Conservation (phyloP, 2,113 vertebrate species). For the Trogon surrucura region DNA sequence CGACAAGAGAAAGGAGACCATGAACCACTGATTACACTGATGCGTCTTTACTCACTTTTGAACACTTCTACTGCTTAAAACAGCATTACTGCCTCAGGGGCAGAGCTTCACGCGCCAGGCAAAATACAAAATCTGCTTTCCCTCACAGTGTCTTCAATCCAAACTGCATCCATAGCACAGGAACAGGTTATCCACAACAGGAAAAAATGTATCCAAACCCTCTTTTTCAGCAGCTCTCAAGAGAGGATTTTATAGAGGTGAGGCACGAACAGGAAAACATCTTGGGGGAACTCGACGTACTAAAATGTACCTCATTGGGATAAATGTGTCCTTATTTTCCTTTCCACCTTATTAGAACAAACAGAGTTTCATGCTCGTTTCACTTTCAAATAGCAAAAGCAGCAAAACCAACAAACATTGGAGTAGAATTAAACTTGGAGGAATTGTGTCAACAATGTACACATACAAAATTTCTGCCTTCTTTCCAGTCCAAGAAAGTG, state of each 20-base stretch:
- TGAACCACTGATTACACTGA: not conserved
- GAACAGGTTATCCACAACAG: not conserved
- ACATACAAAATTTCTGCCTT: not conserved
- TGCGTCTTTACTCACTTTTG: not conserved
- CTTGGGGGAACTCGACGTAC: not conserved
- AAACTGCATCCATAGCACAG: not conserved
- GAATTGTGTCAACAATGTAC: not conserved
- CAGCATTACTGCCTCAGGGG: not conserved
- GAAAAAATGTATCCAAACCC: not conserved
- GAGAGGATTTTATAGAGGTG: not conserved
- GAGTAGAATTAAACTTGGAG: not conserved
- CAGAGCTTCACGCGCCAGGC: rapidly evolving
- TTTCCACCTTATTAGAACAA: not conserved
- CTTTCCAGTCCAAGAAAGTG: not conserved
- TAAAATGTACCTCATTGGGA: not conserved
- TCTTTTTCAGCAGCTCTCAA: not conserved
- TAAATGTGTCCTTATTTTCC: not conserved
- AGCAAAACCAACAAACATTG: not conserved
- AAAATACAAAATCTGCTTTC: not conserved
- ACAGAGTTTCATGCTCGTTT: not conserved
- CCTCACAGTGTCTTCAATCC: not conserved
- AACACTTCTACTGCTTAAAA: not conserved
- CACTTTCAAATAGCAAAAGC: not conserved
- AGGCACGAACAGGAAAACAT: not conserved
- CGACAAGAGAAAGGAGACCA: not conserved